Conservation (phyloP, 2,888 invertebrate genomes). For the Hoplodrina ambigua region DNA sequence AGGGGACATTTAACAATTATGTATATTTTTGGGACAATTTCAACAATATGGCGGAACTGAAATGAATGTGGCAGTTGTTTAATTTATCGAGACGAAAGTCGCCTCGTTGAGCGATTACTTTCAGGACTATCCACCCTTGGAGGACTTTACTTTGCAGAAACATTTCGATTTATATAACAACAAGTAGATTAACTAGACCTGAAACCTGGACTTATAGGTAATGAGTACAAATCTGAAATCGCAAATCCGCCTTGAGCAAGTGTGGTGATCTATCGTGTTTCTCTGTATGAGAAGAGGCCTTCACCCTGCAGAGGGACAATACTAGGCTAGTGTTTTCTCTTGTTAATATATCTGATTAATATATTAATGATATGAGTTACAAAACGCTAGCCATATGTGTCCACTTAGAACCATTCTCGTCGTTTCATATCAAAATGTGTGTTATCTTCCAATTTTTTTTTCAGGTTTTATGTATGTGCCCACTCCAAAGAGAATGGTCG, state of each 20-base stretch:
- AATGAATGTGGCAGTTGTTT: conserved; percentile 12
- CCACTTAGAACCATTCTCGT: neutral
- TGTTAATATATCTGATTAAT: too few relatives aligned
- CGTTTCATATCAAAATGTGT: neutral
- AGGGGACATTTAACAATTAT: conserved; percentile 51
- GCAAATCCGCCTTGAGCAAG: too few relatives aligned
- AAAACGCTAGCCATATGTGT: neutral
- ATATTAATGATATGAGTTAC: too few relatives aligned
- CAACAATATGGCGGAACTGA: conserved; percentile 29
- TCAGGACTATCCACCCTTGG: neutral
- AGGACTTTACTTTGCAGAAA: neutral
- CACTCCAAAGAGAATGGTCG: conserved; percentile 15
- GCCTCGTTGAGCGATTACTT: neutral
- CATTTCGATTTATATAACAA: neutral
- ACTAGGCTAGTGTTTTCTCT: too few relatives aligned
- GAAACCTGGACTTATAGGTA: too few relatives aligned
- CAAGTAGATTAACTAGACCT: neutral
- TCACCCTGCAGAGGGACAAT: too few relatives aligned
- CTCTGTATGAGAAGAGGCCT: too few relatives aligned
- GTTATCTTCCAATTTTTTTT: neutral
- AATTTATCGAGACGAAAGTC: conserved; percentile 31
- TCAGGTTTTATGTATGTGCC: conserved; percentile 6
- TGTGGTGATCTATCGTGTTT: too few relatives aligned
- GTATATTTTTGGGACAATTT: conserved; percentile 44
- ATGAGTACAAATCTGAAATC: too few relatives aligned